Conservation (phyloP, 53 echinoderm and acorn worm species). For the Mesocentrotus franciscanus region DNA sequence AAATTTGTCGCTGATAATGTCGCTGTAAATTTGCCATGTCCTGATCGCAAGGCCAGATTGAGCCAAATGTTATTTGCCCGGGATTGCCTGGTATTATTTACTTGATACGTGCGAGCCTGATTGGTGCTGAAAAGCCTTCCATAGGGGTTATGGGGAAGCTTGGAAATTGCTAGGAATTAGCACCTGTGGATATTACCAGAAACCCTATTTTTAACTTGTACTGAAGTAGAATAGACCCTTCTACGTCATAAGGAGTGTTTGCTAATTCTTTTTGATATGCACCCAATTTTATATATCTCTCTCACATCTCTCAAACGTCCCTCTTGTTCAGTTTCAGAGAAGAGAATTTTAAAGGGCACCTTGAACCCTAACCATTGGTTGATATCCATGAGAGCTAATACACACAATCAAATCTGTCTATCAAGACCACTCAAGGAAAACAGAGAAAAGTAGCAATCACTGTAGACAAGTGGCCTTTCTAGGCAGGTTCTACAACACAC, state of each 20-base stretch:
- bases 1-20: slow-evolving; percentile 63
- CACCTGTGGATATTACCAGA: slow-evolving; percentile 10
- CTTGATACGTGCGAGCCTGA: background rate
- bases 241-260: background rate
- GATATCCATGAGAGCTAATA: too few species aligned
- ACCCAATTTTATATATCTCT: background rate
- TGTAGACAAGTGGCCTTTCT: too few species aligned
- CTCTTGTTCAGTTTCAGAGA: background rate
- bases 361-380: too few species aligned
- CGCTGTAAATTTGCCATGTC: slow-evolving; percentile 43
- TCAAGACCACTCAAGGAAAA: too few species aligned
- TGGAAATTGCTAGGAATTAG: background rate
- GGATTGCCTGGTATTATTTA: background rate
- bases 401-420: too few species aligned
- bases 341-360: too few species aligned
- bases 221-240: background rate
- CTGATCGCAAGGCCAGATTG: slow-evolving; percentile 44
- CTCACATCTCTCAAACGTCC: background rate
- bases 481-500: too few species aligned
- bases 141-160: background rate
- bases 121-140: background rate
- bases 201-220: background rate
- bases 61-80: slow-evolving; percentile 14
- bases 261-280: background rate
- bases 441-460: too few species aligned